Evolutionary conservation across 2,113 vertebrate species (phyloP), one percentile per base, ranked within the genome.

Genomic region (Stegastes partitus): DNA sequence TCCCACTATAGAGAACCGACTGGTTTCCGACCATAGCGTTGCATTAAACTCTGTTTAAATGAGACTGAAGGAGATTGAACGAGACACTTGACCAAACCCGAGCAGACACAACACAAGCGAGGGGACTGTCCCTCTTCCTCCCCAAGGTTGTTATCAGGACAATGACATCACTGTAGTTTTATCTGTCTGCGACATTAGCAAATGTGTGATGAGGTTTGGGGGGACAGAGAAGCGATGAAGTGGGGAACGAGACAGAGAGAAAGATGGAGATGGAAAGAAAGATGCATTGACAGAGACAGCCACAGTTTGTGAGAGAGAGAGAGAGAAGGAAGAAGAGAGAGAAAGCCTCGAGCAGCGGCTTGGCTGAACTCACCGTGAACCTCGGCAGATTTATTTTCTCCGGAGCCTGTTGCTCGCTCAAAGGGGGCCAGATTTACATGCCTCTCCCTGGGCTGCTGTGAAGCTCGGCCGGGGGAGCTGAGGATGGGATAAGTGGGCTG

Each of bases 331-430:
- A 64, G 65, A 39, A 82, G 42, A 67, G 72, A 69, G 83, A 74
- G 70, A 79, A 63, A 80, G 83, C 79, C 68, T 77, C 11, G 62
- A 87, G 84, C 83, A 82, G 88, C 42, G 91, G 90, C 84, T 95
- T 95, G 94, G 94, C 94, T 95, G 94, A 95, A 95, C 94, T 94
- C 86, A 64, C 78, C 15, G 59, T 95, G 94, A 95, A 95, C 94
- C 80, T 89, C 73, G 2, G 89, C 90, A 93, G 93, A 95, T 94
- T 93, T 94, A 94, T 95, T 95, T 93, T 94, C 93, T 92, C 90
- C 89, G 25, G 86, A 92, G 93, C 85, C 86, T 57, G 86, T 88
- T 86, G 89, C 91, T 93, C 77, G 81, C 91, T 88, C 81, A 62
- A 89, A 93, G 91, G 88, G 87, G 90, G 89, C 88, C 87, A 88